Conservation (phyloP, 2,113 vertebrate species). For the Microcebus jonahi region DNA sequence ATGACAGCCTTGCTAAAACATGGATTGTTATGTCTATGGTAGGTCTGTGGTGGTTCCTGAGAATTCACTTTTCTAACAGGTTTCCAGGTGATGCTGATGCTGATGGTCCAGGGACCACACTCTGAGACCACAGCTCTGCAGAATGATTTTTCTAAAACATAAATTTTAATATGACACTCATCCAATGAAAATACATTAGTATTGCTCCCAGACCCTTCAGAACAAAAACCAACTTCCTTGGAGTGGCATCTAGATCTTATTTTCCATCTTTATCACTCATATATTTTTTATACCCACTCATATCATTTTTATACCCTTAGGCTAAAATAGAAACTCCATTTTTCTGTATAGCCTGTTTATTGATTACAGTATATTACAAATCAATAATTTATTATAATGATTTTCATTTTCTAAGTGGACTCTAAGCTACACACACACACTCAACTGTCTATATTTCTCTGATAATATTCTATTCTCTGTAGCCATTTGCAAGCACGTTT, state of each 20-base stretch:
- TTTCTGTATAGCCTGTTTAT: too few relatives aligned
- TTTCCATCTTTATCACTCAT: not conserved
- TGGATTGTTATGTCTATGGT: not conserved
- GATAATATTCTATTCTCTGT: not conserved
- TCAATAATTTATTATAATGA: too few relatives aligned
- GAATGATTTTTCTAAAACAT: not conserved
- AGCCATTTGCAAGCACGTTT: not conserved
- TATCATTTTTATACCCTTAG: too few relatives aligned
- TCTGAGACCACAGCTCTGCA: not conserved
- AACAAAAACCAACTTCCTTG: not conserved
- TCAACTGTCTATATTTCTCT: not conserved
- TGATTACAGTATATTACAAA: too few relatives aligned
- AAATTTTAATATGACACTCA: not conserved
- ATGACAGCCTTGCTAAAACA: not conserved
- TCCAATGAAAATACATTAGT: not conserved
- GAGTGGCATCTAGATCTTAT: not conserved
- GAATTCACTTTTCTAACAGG: not conserved
- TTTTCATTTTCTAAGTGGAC: not conserved
- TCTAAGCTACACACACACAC: not conserved
- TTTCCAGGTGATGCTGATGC: not conserved
- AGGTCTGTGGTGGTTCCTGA: not conserved
- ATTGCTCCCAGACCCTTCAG: not conserved
- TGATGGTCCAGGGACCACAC: not conserved
- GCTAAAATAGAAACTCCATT: too few relatives aligned
- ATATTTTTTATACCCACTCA: too few relatives aligned